Percentiles rank a stretch among this genome's conserved stretches.
phyloP scores from a whole-genome alignment of 1,140 invertebrate species.

The Monochamus saltuarius region DNA sequence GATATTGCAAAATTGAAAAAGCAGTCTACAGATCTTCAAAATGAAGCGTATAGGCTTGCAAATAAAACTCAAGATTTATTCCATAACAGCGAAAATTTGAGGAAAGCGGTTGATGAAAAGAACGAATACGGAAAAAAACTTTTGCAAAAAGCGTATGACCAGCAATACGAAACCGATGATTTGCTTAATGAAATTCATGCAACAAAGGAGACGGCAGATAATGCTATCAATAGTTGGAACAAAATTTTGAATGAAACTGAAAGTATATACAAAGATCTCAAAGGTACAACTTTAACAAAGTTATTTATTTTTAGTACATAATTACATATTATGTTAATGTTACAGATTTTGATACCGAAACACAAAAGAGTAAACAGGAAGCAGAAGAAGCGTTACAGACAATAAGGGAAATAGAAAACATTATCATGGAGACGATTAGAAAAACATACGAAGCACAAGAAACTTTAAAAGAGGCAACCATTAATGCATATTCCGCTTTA shows the following conservation, averaged over 20 bases:
- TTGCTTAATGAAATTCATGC: constrained; percentile 67
- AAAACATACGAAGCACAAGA: constrained; percentile 69
- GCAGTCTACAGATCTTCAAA: constrained; percentile 63
- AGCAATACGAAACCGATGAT: constrained; percentile 67
- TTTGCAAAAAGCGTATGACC: constrained; percentile 56
- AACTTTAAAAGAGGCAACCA: constrained; percentile 73
- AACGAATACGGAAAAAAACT: constrained; percentile 50
- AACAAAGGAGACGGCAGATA: constrained; percentile 71
- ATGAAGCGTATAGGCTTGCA: constrained; percentile 50
- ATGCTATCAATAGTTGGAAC: constrained; percentile 81
- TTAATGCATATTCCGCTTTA: constrained; percentile 74
- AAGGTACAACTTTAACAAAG: constrained; percentile 59
- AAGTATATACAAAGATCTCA: constrained; percentile 79
- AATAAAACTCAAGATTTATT: constrained; percentile 53
- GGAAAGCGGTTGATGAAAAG: constrained; percentile 52
- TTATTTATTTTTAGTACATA: neutral
- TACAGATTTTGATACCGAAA: constrained; percentile 85
- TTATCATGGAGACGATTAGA: constrained; percentile 58
- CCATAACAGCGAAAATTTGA: constrained; percentile 55
- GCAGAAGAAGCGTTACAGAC: constrained; percentile 65
- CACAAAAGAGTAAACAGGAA: constrained; percentile 72
- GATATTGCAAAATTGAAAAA: constrained; percentile 69
- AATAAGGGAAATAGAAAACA: constrained; percentile 60
- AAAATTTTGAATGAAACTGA: constrained; percentile 84
- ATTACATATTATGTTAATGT: constrained; percentile 17